Evolutionary conservation across 2,113 vertebrate genomes (phyloP), one percentile per base, ranked within the genome.

Genomic region (Nyctibius bracteatus): DNA sequence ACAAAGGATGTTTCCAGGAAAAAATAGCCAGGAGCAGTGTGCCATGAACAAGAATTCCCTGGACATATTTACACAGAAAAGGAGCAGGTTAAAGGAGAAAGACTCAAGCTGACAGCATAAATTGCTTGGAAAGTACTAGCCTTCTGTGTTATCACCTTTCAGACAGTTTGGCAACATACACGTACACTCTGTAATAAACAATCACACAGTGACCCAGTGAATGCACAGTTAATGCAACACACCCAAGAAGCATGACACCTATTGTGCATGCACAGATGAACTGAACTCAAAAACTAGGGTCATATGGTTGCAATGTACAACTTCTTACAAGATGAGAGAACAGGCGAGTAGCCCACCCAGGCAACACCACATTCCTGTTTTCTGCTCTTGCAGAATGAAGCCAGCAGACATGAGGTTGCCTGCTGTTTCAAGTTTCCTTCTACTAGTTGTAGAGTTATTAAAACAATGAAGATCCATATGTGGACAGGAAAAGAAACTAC

Each of bases 31-130:
- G 54, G 41, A 92, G 28, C 71, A 92, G 31, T 39, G 67, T 46
- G n/a, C 14, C 63, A 67, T 3, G 0, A 92, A 37, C 54, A 68
- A 80, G 12, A 68, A 49, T 25, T 73, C 13, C 23, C 55, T 10
- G 1, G 1, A 58, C 0, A 0, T 18, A 73, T 14, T 75, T 83
- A 54, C 33, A 88, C 0, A 1, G 39, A 84, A 81, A n/a, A 63
- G 11, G 3, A 72, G 12, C 5, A 68, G 9, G 81, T 63, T 71
- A 82, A 72, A 92, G 24, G 17, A 80, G 18, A 65, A 44, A 71
- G 43, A 74, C 59, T 59, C 11, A 43, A 78, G 47, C 0, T 47
- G 14, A 59, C 68, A 78, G 59, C 72, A 81, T 9, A 31, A 71
- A 74, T 22, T 62, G 31, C 80, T 63, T 88, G 41, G 46, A 54